phyloP scores from a whole-genome alignment of 2,888 invertebrate genomes.

The Apoderus coryli region DNA sequence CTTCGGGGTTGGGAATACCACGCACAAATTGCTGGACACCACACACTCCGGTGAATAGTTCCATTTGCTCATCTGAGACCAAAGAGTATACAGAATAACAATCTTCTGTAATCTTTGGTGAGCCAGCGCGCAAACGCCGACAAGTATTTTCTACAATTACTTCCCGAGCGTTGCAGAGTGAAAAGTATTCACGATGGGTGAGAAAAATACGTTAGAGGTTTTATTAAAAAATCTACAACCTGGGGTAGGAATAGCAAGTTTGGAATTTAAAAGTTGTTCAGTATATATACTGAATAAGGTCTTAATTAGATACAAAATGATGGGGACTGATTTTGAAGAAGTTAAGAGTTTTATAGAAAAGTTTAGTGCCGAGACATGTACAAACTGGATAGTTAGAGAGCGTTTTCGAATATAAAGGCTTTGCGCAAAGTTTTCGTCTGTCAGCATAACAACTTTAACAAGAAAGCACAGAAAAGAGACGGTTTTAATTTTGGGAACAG shows the following conservation, averaged over 20 bases:
- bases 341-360: conserved; percentile 10
- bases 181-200: conserved; percentile 9
- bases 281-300: conserved; percentile 7
- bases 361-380: conserved; percentile 8
- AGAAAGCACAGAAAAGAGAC: conserved; percentile 7
- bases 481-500: conserved; percentile 6
- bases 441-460: conserved; percentile 4
- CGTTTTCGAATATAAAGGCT: conserved; percentile 6
- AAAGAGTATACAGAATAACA: too few species aligned
- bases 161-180: too few species aligned
- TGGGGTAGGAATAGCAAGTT: conserved; percentile 8
- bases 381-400: conserved; percentile 9
- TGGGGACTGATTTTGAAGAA: conserved; percentile 7
- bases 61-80: too few species aligned
- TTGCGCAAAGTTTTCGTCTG: conserved; percentile 8
- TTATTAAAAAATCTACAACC: too few species aligned
- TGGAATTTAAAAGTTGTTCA: conserved; percentile 10
- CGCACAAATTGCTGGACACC: too few species aligned
- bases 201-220: conserved; percentile 6
- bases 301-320: conserved; percentile 6
- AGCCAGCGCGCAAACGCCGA: too few species aligned
- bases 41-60: too few species aligned
- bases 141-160: too few species aligned
- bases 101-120: too few species aligned
- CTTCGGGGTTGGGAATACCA: too few species aligned